Percentiles rank a stretch among this genome's conserved stretches.
phyloP scores from a whole-genome alignment of 1,140 invertebrate species.

The Augochlora pura region DNA sequence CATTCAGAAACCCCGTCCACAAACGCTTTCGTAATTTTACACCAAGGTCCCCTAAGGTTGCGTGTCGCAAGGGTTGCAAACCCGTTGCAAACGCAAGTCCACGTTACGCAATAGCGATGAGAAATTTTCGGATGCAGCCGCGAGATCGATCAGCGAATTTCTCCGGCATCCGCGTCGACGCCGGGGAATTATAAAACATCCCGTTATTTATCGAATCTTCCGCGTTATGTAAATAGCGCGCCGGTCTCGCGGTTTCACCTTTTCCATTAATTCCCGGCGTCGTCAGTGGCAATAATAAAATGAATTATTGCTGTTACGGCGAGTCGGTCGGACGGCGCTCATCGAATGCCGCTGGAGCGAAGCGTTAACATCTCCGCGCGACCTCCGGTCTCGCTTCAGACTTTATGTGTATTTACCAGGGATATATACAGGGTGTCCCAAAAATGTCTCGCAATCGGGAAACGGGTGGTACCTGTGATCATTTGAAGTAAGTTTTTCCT shows the following conservation, averaged over 20 bases:
- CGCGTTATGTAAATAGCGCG: slow-evolving; percentile 4
- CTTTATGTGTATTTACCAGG: too few relatives aligned
- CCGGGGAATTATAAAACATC: neutral
- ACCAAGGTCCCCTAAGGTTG: too few relatives aligned
- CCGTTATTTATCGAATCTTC: neutral
- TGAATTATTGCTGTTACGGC: neutral
- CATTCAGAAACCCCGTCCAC: too few relatives aligned
- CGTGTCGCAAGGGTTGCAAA: too few relatives aligned
- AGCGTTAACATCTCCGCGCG: neutral
- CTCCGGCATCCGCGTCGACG: neutral
- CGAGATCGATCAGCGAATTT: slow-evolving; percentile 21
- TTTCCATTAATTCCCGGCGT: too few relatives aligned
- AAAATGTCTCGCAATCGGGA: too few relatives aligned
- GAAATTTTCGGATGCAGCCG: neutral
- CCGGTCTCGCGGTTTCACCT: neutral
- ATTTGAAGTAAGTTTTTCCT: too few relatives aligned
- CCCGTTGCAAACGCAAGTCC: too few relatives aligned
- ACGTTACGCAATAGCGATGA: slow-evolving; percentile 4
- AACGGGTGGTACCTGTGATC: too few relatives aligned
- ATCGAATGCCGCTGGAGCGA: neutral
- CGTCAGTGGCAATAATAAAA: neutral
- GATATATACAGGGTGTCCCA: too few relatives aligned
- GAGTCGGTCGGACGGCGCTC: neutral
- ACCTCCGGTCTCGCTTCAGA: too few relatives aligned
- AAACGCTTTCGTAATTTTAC: too few relatives aligned